Conservation (phyloP, 2,797 vertebrate species). For the Myiothlypis chrysogaster region DNA sequence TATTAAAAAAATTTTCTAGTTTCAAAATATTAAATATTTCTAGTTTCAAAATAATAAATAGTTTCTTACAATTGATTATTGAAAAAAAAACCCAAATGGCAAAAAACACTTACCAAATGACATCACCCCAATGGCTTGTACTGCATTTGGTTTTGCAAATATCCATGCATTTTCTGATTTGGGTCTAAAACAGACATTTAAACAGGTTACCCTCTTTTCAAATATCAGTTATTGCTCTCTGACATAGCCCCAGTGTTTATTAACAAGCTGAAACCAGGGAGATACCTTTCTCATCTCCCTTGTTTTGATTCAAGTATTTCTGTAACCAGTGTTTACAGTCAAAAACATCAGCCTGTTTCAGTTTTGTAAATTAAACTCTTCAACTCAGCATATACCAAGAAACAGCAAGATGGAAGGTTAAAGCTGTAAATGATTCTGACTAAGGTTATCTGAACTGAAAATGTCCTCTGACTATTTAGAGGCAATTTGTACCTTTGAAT, state of each 20-base stretch:
- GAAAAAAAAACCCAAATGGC: not conserved
- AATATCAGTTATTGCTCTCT: not conserved
- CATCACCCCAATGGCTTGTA: conserved; percentile 93
- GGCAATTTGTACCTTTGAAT: not conserved
- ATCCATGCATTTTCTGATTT: conserved; percentile 87
- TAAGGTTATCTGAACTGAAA: not conserved
- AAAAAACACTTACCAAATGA: conserved; percentile 88
- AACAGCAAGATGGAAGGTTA: not conserved
- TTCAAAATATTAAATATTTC: not conserved
- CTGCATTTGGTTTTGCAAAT: conserved; percentile 88
- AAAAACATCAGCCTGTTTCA: not conserved
- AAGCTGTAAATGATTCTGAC: not conserved
- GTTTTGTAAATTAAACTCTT: not conserved
- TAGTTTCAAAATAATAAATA: not conserved
- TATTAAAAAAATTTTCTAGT: not conserved
- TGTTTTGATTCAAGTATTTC: not conserved
- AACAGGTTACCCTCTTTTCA: not conserved
- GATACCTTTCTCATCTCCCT: not conserved
- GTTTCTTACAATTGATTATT: not conserved
- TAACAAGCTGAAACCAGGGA: not conserved
- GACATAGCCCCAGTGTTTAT: not conserved
- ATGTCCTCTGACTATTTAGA: not conserved
- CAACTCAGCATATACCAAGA: not conserved
- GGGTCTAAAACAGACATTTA: conserved; percentile 72
- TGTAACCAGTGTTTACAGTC: not conserved